Conservation (phyloP, 2,888 invertebrate species). For the Penaeus monodon region DNA sequence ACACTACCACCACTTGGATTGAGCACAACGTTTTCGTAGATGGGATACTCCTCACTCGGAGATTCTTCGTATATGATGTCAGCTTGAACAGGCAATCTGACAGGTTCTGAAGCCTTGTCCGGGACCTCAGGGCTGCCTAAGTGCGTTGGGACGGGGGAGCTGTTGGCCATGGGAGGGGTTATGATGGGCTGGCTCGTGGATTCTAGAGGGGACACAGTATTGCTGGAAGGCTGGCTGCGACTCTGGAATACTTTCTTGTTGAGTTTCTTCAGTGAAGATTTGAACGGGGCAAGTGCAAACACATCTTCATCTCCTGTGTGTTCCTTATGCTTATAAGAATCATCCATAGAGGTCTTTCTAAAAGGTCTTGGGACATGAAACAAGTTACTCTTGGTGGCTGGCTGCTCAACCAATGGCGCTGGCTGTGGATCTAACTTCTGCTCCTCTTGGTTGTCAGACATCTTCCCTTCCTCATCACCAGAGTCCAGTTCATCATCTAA, state of each 20-base stretch:
- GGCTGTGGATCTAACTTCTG: constrained; percentile 10
- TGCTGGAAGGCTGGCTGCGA: constrained; percentile 60
- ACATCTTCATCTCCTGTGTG: constrained; percentile 59
- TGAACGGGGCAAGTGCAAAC: constrained; percentile 64
- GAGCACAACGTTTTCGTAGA: constrained; percentile 62
- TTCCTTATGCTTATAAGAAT: constrained; percentile 37
- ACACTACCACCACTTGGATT: constrained; percentile 38
- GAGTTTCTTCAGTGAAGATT: constrained; percentile 46
- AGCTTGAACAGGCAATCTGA: constrained; percentile 47
- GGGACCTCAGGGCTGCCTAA: constrained; percentile 42
- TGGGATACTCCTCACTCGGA: constrained; percentile 63
- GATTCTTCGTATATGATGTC: constrained; percentile 63
- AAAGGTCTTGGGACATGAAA: constrained; percentile 50
- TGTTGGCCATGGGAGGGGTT: constrained; percentile 49
- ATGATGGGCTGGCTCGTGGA: constrained; percentile 44
- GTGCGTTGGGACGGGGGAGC: constrained; percentile 32
- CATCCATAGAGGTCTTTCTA: constrained; percentile 50
- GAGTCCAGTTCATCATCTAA: constrained; percentile 84
- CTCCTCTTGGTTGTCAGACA: constrained; percentile 20
- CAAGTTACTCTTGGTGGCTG: constrained; percentile 6
- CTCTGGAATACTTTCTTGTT: constrained; percentile 58
- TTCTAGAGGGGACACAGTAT: constrained; percentile 54
- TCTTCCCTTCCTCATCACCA: constrained; percentile 69
- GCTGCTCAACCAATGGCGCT: constrained; percentile 9
- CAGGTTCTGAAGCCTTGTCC: constrained; percentile 31